Conservation (phyloP, 1,140 invertebrate species). For the Sinella curviseta region DNA sequence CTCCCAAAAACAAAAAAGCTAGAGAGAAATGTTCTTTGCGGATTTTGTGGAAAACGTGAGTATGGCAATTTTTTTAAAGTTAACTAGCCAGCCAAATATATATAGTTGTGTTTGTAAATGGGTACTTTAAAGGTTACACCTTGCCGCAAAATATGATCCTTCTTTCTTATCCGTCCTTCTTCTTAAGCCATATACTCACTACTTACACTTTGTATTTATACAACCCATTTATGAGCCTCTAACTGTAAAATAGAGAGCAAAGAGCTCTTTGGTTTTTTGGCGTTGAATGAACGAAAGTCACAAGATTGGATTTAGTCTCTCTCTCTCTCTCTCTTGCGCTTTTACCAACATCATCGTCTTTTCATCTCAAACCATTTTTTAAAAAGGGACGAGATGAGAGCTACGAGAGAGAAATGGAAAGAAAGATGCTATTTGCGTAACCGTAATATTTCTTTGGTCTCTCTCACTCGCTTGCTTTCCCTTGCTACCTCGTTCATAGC, state of each 20-base stretch:
- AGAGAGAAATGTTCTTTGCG: background rate
- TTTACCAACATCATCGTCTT: too few relatives aligned
- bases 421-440: background rate
- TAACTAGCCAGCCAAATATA: background rate
- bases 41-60: background rate
- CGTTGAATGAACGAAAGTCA: too few relatives aligned
- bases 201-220: background rate
- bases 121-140: background rate
- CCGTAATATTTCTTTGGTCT: background rate
- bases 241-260: too few relatives aligned
- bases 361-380: too few relatives aligned
- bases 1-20: too few relatives aligned
- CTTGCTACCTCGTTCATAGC: too few relatives aligned
- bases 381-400: too few relatives aligned
- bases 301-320: background rate
- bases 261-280: too few relatives aligned
- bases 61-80: too few relatives aligned
- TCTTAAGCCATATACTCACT: too few relatives aligned
- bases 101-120: too few relatives aligned
- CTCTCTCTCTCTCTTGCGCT: background rate
- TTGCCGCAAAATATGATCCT: background rate
- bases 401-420: background rate
- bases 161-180: too few relatives aligned
- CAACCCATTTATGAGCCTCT: background rate
- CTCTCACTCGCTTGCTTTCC: background rate